phyloP scores from a whole-genome alignment of 2,797 vertebrate species.

The Mycteria americana region DNA sequence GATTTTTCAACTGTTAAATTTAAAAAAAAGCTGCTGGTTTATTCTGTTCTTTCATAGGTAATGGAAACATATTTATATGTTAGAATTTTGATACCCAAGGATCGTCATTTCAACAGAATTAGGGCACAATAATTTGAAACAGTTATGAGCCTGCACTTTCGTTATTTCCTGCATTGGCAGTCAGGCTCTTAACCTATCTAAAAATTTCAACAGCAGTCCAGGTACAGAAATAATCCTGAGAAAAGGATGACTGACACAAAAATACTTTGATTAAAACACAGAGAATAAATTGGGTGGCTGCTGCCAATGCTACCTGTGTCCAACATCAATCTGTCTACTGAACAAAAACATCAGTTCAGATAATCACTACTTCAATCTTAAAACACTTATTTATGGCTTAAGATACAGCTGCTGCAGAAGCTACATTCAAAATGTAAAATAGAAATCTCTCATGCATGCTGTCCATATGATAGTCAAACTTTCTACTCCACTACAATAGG shows the following conservation, averaged over 20 bases:
- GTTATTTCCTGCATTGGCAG: not conserved
- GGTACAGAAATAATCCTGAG: not conserved
- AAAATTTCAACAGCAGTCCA: not conserved
- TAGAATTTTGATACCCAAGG: conserved; percentile 12
- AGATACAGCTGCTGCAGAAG: not conserved
- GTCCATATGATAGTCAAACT: not conserved
- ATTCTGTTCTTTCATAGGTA: conserved; percentile 58
- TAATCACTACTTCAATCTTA: not conserved
- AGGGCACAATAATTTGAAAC: conserved; percentile 4
- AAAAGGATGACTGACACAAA: not conserved
- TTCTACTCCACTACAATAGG: not conserved
- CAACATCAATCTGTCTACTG: not conserved
- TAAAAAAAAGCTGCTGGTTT: not conserved
- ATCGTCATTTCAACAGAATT: conserved; percentile 55
- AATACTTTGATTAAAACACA: not conserved
- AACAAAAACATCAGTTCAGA: not conserved
- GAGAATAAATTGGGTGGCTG: not conserved
- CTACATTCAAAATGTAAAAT: not conserved
- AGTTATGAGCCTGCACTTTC: not conserved
- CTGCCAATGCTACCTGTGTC: not conserved
- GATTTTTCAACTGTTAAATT: conserved; percentile 29
- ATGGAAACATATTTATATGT: conserved; percentile 30
- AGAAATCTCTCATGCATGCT: not conserved
- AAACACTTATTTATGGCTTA: not conserved
- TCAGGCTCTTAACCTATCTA: not conserved